Base-by-base conservation (phyloP, 2,113 vertebrate species). In the Eolophus roseicapilla region DNA sequence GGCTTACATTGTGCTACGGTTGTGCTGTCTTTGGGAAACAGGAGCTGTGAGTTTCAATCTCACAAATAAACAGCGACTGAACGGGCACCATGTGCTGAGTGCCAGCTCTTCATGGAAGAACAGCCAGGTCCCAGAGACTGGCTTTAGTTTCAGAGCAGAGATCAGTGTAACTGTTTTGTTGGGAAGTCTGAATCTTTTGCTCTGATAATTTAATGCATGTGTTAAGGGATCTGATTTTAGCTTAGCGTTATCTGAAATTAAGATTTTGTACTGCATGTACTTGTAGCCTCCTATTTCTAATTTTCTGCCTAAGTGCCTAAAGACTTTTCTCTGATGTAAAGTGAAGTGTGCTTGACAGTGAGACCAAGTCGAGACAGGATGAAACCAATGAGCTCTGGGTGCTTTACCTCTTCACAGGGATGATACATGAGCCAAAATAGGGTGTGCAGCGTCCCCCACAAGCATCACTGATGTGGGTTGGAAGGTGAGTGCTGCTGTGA, bases 381-480 rank as follows among this genome's bases (percentile, higher is more conserved):
- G 65, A 67, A 62, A 55, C 15, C 73, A 50, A 2, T 5, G 60
- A 52, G 33, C 53, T 57, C 28, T 25, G 7, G 23, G 35, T 27
- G 35, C 13, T 70, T 76, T 20, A 1, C 18, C 50, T 53, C 55
- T 44, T 49, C 35, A 3, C 23, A 24, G 17, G 47, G 59, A 24
- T 2, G 9, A 52, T 67, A 49, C 19, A 6, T 4, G 60, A 50
- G 65, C 46, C 41, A 13, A 33, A 55, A 20, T 24, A 44, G 46
- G 31, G 6, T 37, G 57, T 49, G 25, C 59, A 31, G 46, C 5
- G 9, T 37, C 16, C 50, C 31, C 21, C 21, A 3, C 17, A 29
- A 25, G 19, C 60, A 16, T 29, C 52, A 21, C 31, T 2, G 1
- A 2, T 1, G 4, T 9, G 19, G 10, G 44, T 2, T 15, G 21